Percentiles rank a stretch among this genome's conserved stretches.
These are phyloP conservation scores for Sinodicranocentrus sp. DNA, from an alignment of 2,888 invertebrate genomes.

Conservation along the genomic window DNA sequence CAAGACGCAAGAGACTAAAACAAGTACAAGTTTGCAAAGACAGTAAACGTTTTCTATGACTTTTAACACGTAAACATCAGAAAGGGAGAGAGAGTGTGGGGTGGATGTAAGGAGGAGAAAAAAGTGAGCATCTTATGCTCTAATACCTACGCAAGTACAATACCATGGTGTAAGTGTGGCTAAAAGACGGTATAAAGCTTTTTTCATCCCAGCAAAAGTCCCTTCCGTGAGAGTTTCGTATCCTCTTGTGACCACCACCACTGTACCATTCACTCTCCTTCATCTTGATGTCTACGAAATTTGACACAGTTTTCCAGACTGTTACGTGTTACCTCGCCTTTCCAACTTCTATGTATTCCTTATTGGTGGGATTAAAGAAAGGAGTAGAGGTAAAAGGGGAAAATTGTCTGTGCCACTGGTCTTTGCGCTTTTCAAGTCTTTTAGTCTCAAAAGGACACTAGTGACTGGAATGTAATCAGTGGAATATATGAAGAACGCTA, in stretches of 20 bases:
- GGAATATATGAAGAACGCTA: too few relatives aligned
- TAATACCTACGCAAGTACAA: slow-evolving; percentile 10
- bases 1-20: slow-evolving; percentile 34
- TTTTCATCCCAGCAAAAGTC: slow-evolving; percentile 1
- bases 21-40: slow-evolving; percentile 14
- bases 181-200: neutral
- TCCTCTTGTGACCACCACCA: neutral
- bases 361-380: neutral
- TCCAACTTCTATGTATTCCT: neutral
- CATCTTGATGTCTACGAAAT: neutral
- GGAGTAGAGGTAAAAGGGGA: neutral
- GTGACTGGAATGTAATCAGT: too few relatives aligned
- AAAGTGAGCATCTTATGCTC: slow-evolving; percentile 18
- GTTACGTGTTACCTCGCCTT: neutral
- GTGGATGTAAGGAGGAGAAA: neutral
- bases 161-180: slow-evolving; percentile 4
- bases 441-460: too few relatives aligned
- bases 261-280: neutral
- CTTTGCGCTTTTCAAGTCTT: too few relatives aligned
- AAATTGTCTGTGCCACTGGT: slow-evolving; percentile 10
- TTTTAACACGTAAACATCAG: neutral
- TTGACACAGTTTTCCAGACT: slow-evolving; percentile 10
- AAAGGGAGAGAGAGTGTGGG: neutral
- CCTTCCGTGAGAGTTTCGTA: neutral
- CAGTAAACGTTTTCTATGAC: slow-evolving; percentile 14